A percentile compares a stretch with the other conserved stretches of the same genome.
Evolutionary conservation across 1,140 invertebrate genomes (phyloP).

Genomic region (Glossosoma conforme): DNA sequence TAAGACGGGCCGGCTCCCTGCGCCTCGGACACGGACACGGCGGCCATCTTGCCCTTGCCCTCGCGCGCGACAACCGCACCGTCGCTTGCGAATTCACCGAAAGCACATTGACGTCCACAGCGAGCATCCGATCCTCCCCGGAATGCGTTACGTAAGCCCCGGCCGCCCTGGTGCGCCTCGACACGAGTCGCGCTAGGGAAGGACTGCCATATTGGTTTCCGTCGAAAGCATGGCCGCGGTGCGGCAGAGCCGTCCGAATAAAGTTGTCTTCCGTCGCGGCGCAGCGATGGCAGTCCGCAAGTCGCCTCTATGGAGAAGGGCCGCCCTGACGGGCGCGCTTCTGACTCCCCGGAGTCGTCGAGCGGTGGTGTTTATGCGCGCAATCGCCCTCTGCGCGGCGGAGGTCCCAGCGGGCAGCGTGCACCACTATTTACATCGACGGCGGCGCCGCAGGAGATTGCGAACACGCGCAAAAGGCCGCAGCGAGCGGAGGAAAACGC

Average conservation of each 20-base stretch:
- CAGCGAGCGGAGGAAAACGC: conserved; percentile 24
- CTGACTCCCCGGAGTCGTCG: conserved; percentile 3
- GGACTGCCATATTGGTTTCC: conserved; percentile 28
- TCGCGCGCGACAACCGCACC: not conserved
- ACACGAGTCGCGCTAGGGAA: conserved; percentile 22
- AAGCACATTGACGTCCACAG: not conserved
- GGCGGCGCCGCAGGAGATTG: not conserved
- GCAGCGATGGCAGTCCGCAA: conserved; percentile 6
- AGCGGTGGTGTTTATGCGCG: not conserved
- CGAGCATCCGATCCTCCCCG: not conserved
- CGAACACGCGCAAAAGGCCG: too few species aligned
- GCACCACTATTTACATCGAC: conserved; percentile 26
- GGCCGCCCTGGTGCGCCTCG: conserved; percentile 3
- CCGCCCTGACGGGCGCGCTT: conserved; percentile 6
- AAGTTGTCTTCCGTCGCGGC: not conserved
- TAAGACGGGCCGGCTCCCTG: conserved; percentile 44
- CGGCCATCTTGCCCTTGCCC: conserved; percentile 16
- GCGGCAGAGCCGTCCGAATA: conserved; percentile 5
- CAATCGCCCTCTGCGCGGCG: conserved; percentile 19
- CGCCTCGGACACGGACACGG: conserved; percentile 34
- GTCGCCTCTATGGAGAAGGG: conserved; percentile 2
- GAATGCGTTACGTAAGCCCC: conserved; percentile 6
- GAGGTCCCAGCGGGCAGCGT: conserved; percentile 47
- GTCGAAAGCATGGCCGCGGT: conserved; percentile 17
- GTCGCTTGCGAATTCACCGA: not conserved